Conservation (phyloP, 2,113 vertebrate species). For the Nerophis lumbriciformis region DNA sequence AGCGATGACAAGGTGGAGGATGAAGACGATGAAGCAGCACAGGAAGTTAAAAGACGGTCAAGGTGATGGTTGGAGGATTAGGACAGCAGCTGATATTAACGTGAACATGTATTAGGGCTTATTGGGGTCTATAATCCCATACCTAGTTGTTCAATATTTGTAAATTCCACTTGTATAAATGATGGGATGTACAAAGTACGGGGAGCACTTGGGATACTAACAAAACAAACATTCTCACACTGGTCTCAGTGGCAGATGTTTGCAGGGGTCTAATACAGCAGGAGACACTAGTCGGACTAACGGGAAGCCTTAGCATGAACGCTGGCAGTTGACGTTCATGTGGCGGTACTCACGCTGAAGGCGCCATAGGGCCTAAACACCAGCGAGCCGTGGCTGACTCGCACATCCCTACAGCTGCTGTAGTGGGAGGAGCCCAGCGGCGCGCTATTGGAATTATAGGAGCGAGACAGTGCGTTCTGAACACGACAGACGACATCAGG, state of each 20-base stretch:
- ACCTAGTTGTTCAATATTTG: background rate
- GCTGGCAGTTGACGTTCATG: constrained; percentile 40
- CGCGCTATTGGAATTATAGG: constrained; percentile 91
- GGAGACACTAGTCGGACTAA: background rate
- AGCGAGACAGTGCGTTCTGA: constrained; percentile 95
- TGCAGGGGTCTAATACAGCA: background rate
- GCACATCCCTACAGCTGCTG: constrained; percentile 93
- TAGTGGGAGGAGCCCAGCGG: constrained; percentile 87
- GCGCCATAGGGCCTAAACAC: constrained; percentile 86
- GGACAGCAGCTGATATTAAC: constrained; percentile 2
- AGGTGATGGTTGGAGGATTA: background rate
- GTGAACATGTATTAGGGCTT: background rate
- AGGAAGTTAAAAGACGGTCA: constrained; percentile 5
- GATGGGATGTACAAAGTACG: too few relatives aligned
- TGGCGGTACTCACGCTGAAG: constrained; percentile 88
- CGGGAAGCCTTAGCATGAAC: constrained; percentile 20
- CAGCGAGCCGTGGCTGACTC: constrained; percentile 92
- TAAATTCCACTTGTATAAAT: background rate
- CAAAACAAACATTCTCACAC: constrained; percentile 1
- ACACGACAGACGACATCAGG: constrained; percentile 45
- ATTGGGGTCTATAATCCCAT: background rate
- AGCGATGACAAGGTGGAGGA: constrained; percentile 23
- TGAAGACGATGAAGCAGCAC: constrained; percentile 28
- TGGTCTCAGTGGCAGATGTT: background rate
- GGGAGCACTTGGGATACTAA: too few relatives aligned